These are phyloP conservation scores for Plestiodon gilberti DNA, from an alignment of 2,113 vertebrate species.

Conservation along the genomic window DNA sequence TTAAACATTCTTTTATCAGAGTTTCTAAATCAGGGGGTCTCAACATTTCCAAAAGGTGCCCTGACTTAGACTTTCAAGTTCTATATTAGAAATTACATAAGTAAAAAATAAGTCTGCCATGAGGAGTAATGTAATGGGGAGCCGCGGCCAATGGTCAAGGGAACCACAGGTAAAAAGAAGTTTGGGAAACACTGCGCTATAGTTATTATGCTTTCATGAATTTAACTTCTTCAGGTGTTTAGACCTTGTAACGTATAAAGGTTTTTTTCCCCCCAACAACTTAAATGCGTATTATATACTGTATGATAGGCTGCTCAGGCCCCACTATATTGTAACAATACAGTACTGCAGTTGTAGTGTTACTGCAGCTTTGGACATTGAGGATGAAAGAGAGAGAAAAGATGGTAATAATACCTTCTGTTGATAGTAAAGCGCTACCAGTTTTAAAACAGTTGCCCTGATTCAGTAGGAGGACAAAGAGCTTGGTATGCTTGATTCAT, in stretches of 20 bases:
- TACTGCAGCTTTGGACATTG: no score
- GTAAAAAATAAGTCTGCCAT: no score
- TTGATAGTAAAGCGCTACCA: neutral
- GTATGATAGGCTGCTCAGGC: neutral
- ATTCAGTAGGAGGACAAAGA: neutral
- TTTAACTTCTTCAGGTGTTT: neutral
- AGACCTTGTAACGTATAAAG: neutral
- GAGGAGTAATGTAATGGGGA: no score
- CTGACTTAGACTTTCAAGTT: no score
- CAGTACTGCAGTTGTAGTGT: neutral
- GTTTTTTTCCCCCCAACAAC: neutral
- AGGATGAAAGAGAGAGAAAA: neutral
- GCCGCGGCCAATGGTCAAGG: no score
- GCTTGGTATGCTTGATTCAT: no score
- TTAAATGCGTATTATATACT: neutral
- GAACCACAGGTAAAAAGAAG: no score
- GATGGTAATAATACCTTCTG: neutral
- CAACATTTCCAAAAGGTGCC: no score
- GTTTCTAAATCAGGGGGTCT: slow-evolving; percentile 45
- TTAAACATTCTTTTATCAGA: neutral
- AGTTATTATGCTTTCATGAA: neutral
- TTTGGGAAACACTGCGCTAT: no score
- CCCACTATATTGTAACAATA: neutral
- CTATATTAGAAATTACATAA: no score
- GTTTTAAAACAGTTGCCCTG: neutral